Evolutionary conservation across 37 sponge, comb jelly and placozoan genomes (phyloP), one percentile per base, ranked within the genome.

Genomic region (Trichoplax adhaerens): DNA sequence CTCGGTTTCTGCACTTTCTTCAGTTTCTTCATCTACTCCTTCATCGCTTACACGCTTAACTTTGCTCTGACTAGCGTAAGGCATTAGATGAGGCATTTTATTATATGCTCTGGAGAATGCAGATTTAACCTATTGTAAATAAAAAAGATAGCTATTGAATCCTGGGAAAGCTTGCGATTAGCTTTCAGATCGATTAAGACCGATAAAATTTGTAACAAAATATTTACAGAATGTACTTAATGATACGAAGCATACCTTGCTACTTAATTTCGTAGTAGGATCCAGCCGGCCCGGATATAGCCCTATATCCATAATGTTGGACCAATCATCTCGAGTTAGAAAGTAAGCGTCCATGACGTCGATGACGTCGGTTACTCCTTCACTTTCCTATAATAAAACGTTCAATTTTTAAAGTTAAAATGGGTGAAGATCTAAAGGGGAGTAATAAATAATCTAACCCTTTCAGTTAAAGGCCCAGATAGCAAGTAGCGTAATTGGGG

Each of bases 321-420:
- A 92, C 89, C 89, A 88, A 75, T 96, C 98, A 0, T 91, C 93
- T 48, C 87, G 66, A 0, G 61, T 72, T 4, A 96, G 78, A 65
- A 80, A 81, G 73, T 96, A 96, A 2, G 71, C 58, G 47, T 78
- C 64, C 81, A 94, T 77, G 47, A 73, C 50, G 2, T 68, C 5
- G 0, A 90, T 68, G n/a, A 82, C 88, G 3, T 79, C 79, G 5
- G 80, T 7, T 4, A 87, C 82, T 57, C 92, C 91, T 5, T 81
- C 85, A 49, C 56, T 60, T 56, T 65, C 83, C 90, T 86, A 58
- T 29, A 29, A 29, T 29, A 29, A 29, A 29, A 29, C 29, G 29
- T 29, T 29, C 29, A 29, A 29, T 29, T 29, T 29, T 29, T 48
- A 64, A 49, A 3, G 65, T 64, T 48, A 64, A 49, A 49, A 49